phyloP scores from a whole-genome alignment of 2,888 invertebrate genomes.

The Eristalinus aeneus region DNA sequence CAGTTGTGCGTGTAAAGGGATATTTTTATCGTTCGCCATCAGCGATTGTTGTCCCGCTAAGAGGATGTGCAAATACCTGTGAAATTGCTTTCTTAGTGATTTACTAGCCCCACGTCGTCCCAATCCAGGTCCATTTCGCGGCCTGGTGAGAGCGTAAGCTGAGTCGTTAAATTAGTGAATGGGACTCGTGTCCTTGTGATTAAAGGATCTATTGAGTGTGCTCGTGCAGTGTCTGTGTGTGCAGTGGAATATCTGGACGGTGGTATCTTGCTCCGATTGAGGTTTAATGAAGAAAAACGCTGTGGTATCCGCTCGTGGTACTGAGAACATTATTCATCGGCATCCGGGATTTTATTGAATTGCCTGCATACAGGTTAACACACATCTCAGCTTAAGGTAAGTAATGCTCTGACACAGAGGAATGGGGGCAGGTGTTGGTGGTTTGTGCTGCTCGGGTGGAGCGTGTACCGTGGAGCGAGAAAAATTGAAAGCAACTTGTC shows the following conservation, averaged over 20 bases:
- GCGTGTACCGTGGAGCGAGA: neutral
- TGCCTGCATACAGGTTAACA: conserved; percentile 53
- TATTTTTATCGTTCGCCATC: conserved; percentile 51
- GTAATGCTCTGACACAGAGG: conserved; percentile 32
- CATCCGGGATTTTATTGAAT: conserved; percentile 64
- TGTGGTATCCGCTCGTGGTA: conserved; percentile 38
- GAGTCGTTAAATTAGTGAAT: conserved; percentile 35
- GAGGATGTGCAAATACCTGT: conserved; percentile 65
- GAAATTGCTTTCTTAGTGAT: conserved; percentile 60
- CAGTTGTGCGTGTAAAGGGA: conserved; percentile 63
- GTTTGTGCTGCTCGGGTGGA: neutral
- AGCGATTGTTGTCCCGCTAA: conserved; percentile 21
- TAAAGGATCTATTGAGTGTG: conserved; percentile 4
- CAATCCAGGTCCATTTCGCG: neutral
- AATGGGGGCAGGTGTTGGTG: neutral
- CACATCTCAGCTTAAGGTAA: conserved; percentile 56
- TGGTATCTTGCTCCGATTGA: conserved; percentile 34
- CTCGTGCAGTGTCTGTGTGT: neutral
- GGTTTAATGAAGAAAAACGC: conserved; percentile 58
- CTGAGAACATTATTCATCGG: conserved; percentile 45
- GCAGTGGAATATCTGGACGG: neutral
- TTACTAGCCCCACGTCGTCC: neutral
- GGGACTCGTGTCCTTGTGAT: neutral
- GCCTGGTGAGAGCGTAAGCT: conserved; percentile 17
- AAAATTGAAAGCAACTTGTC: neutral